Evolutionary conservation across 2,888 invertebrate genomes (phyloP), one percentile per base, ranked within the genome.

Genomic region (Schizotus pectinicornis): DNA sequence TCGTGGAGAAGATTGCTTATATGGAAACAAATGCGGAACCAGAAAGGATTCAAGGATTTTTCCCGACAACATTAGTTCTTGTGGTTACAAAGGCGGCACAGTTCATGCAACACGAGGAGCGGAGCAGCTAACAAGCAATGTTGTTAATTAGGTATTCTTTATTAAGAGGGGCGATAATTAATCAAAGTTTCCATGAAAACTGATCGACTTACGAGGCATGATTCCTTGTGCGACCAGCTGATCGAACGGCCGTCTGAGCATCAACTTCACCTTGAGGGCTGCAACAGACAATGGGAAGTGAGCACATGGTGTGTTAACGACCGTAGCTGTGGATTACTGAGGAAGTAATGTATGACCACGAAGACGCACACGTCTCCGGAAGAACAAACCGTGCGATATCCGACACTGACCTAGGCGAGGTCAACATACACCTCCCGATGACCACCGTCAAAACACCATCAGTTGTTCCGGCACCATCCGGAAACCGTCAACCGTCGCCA

Each of bases 141-240:
- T 30, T 9, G 12, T n/a, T 14, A 45, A 32, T n/a, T 6, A n/a
- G n/a, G n/a, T n/a, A 22, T 22, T 22, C 5, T 22, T 22, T 22
- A 22, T 2, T 22, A 32, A 6, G 6, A 12, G 2, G 32, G 31
- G 31, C 14, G 30, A 22, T 22, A 7, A 9, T 13, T n/a, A 32
- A 33, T 13, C 35, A 6, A 48, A 47, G 12, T 36, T 47, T 12
- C 7, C 3, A 13, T 39, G 8, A 39, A 9, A 9, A 9, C 12
- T 39, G n/a, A 33, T 32, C 37, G 49, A 65, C 97, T 95, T 88
- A 98, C 98, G 93, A 77, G 98, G 97, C 89, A 98, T 94, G 78
- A 98, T 98, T 81, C 98, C 98, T 85, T 97, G 96, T 71, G 94
- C 96, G 73, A 97, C 95, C 73, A 98, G 87, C 83, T 97, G 96